Percentiles rank a stretch among this genome's conserved stretches.
Evolutionary conservation across 37 sponge, comb jelly and placozoan genomes (phyloP).

Genomic region (Geodia barretti): DNA sequence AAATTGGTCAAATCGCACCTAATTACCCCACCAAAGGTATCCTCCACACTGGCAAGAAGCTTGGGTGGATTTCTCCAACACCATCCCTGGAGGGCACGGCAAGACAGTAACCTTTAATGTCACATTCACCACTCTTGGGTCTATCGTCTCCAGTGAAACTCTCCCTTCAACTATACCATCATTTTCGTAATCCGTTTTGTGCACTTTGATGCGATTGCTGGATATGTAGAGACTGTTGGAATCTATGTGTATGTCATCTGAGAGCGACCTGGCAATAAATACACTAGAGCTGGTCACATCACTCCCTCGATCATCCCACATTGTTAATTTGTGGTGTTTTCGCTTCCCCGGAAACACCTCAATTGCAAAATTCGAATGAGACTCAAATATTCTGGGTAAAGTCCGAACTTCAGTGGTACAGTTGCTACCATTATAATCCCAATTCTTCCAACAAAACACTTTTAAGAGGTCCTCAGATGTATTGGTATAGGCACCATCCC

Average conservation of each 20-base stretch:
- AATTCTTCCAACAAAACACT: constrained; percentile 64
- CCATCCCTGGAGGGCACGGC: constrained; percentile 66
- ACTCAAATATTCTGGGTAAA: constrained; percentile 28
- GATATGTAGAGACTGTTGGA: constrained; percentile 31
- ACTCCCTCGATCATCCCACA: constrained; percentile 13
- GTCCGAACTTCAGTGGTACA: constrained; percentile 28
- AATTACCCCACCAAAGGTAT: constrained; percentile 12
- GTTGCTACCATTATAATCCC: constrained; percentile 26
- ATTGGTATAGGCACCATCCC: constrained; percentile 32
- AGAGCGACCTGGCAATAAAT: background rate
- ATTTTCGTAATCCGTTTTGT: constrained; percentile 12
- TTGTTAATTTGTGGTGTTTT: background rate
- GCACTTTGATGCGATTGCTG: constrained; percentile 16
- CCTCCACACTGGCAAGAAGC: constrained; percentile 13
- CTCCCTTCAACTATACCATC: too few species aligned
- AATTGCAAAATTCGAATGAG: background rate
- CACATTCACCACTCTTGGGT: constrained; percentile 43
- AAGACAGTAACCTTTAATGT: constrained; percentile 25
- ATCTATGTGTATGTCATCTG: background rate
- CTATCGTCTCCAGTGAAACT: constrained; percentile 29
- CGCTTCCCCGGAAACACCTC: constrained; percentile 31
- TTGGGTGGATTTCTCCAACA: background rate
- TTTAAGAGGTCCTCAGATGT: background rate
- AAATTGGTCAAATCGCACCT: constrained; percentile 4
- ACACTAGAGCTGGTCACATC: constrained; percentile 42